Evolutionary conservation across 2,888 invertebrate genomes (phyloP).

Genomic region (Catocala sponsa): DNA sequence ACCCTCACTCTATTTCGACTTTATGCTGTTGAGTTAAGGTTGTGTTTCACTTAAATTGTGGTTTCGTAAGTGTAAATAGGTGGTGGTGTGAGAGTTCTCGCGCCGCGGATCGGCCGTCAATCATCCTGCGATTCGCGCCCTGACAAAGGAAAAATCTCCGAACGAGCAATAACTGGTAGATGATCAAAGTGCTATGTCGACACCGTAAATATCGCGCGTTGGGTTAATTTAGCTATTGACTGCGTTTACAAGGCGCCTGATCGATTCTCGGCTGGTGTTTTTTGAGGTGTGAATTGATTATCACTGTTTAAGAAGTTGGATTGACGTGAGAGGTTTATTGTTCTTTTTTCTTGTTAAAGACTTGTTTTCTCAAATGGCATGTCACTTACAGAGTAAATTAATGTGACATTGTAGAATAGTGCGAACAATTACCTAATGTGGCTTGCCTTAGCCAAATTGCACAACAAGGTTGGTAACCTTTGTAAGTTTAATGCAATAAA

Average conservation of each 20-base stretch:
- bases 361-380: background rate
- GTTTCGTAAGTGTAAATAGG: constrained; percentile 10
- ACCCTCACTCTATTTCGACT: background rate
- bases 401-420: no score
- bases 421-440: no score
- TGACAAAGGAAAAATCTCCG: constrained; percentile 87
- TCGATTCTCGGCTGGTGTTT: constrained; percentile 56
- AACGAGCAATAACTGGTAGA: constrained; percentile 71
- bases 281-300: constrained; percentile 39
- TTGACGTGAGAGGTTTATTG: constrained; percentile 17
- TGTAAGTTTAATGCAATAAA: no score
- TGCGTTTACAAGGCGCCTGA: constrained; percentile 62
- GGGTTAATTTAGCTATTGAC: constrained; percentile 77
- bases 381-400: no score
- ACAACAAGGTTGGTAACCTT: no score
- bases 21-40: constrained; percentile 5
- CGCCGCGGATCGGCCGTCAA: constrained; percentile 82
- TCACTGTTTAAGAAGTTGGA: constrained; percentile 39
- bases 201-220: constrained; percentile 75
- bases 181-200: constrained; percentile 81
- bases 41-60: constrained; percentile 12
- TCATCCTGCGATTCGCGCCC: constrained; percentile 78
- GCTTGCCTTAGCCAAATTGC: no score
- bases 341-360: background rate
- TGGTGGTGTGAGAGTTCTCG: constrained; percentile 67